A percentile compares a stretch with the other conserved stretches of the same genome.
phyloP scores from a whole-genome alignment of 2,797 vertebrate species.

The Remorina albescens region DNA sequence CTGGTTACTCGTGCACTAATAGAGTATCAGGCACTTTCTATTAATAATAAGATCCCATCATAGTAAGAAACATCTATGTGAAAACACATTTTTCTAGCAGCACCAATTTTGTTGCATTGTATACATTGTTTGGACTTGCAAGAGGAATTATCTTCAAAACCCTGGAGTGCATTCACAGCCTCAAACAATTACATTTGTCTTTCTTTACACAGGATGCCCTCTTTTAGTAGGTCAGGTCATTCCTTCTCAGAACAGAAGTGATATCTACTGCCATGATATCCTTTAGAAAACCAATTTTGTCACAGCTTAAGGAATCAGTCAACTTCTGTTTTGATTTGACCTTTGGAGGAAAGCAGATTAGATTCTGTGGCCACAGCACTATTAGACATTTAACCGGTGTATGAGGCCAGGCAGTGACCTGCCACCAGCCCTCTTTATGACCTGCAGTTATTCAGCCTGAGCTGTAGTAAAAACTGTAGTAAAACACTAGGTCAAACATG shows the following conservation, averaged over 20 bases:
- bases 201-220: conserved; percentile 2
- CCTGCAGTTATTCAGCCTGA: conserved; percentile 69
- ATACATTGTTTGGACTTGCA: not conserved
- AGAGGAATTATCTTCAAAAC: not conserved
- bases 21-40: not conserved
- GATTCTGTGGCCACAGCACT: conserved; percentile 32
- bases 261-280: conserved; percentile 15
- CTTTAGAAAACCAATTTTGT: conserved; percentile 40
- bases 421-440: conserved; percentile 68
- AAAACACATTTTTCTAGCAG: not conserved
- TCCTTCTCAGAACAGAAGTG: conserved; percentile 1
- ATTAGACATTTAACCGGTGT: conserved; percentile 58
- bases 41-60: not conserved
- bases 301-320: conserved; percentile 32
- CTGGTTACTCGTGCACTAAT: conserved; percentile 33
- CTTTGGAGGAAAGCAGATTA: conserved; percentile 31
- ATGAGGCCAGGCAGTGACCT: conserved; percentile 54
- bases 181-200: conserved; percentile 5
- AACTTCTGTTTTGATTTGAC: conserved; percentile 46
- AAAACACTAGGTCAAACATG: conserved; percentile 72
- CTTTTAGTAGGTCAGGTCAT: conserved; percentile 1
- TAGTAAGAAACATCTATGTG: not conserved
- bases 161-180: not conserved
- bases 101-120: not conserved
- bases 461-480: conserved; percentile 70